Conservation (phyloP, 2,113 vertebrate genomes). For the Oophaga pumilio region DNA sequence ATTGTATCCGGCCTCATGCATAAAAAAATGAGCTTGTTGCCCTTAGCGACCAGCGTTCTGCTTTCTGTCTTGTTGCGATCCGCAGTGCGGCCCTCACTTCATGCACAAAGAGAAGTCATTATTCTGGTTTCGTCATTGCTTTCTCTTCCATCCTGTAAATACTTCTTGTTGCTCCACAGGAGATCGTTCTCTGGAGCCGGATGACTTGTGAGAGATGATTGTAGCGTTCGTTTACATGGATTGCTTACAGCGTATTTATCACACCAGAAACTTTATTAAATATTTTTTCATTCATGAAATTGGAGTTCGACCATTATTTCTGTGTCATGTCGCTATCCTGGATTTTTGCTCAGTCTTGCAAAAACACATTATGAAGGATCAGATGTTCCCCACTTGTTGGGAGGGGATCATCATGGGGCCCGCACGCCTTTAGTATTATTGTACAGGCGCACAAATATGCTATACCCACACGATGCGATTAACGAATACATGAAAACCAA, state of each 20-base stretch:
- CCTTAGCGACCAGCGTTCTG: neutral
- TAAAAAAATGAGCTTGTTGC: neutral
- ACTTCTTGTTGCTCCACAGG: slow-evolving; percentile 32
- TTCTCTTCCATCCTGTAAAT: slow-evolving; percentile 27
- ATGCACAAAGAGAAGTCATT: neutral
- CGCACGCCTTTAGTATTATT: no score
- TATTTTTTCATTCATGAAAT: slow-evolving; percentile 47
- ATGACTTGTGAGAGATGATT: slow-evolving; percentile 18
- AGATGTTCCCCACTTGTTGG: no score
- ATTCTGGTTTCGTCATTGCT: neutral
- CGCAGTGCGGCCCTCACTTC: neutral
- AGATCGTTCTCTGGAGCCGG: slow-evolving; percentile 11
- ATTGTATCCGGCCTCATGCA: neutral
- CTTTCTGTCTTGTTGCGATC: neutral
- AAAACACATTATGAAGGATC: no score
- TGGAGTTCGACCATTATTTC: neutral
- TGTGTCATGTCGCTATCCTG: neutral
- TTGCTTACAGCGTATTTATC: slow-evolving; percentile 46
- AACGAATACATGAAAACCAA: no score
- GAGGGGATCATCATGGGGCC: no score
- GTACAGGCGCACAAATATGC: no score
- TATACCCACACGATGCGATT: no score
- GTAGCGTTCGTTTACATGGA: slow-evolving; percentile 20
- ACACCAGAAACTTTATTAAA: slow-evolving; percentile 46
- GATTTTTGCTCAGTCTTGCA: no score